Evolutionary conservation across 2,797 vertebrate species (phyloP), one percentile per base, ranked within the genome.

Genomic region (Melanitta fusca): DNA sequence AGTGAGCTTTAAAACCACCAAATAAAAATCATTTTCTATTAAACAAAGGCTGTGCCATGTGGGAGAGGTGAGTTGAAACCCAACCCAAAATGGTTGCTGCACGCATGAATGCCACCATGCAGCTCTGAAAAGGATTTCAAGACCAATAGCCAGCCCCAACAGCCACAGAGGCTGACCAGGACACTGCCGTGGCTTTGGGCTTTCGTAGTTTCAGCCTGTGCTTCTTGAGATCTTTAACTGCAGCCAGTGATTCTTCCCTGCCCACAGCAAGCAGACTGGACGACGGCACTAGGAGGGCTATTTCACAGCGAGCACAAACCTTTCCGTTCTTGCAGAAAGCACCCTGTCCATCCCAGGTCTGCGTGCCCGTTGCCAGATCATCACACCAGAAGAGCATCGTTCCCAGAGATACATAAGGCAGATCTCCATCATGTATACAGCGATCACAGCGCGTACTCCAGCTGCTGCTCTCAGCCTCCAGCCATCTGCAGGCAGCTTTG

Each of bases 101-200:
- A 36, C 0, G 0, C 15, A 43, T 7, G 10, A 2, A 12, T 8
- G 12, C 58, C 0, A 2, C n/a, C 38, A 53, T 1, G 1, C 15
- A 36, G 36, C 32, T 41, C 3, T 2, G 34, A 49, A 58, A 10
- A 16, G 28, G 22, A 28, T 38, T 28, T 68, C n/a, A n/a, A 58
- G 27, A 43, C 2, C 32, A 51, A 36, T 2, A 77, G 25, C 34
- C 32, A 53, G 73, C 13, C 49, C 36, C 36, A 77, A 27, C 32
- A 4, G 0, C 36, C 51, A 64, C 51, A 53, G 15, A 53, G 28
- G n/a, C 6, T 30, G 38, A 45, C 65, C 45, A 47, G 0, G 0
- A 34, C 56, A 57, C 17, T n/a, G n/a, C 56, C 32, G 8, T 21
- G 32, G 24, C 38, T 72, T 72, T 45, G 20, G 17, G 14, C 38